A percentile compares a stretch with the other conserved stretches of the same genome.
Evolutionary conservation across 2,888 invertebrate species (phyloP).

Genomic region (Leucophenga maculata): DNA sequence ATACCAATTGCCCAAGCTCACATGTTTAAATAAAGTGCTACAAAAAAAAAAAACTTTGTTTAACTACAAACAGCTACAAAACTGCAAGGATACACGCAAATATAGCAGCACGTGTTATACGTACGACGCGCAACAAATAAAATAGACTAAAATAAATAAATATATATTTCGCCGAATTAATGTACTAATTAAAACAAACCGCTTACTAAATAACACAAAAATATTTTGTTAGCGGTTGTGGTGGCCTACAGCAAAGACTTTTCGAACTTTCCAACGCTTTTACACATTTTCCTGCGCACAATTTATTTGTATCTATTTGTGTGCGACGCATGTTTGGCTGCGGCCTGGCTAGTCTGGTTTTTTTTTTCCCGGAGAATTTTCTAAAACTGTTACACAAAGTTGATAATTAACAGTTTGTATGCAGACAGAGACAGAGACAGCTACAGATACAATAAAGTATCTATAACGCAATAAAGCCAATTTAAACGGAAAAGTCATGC

Average conservation of each 20-base stretch:
- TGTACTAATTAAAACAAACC: conserved; percentile 26
- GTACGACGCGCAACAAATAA: conserved; percentile 2
- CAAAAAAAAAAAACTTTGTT: no score
- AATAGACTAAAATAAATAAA: background rate
- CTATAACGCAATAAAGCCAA: background rate
- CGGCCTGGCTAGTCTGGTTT: background rate
- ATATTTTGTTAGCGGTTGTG: conserved; percentile 25
- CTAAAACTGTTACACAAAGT: background rate
- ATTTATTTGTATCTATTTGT: no score
- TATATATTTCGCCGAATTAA: conserved; percentile 20
- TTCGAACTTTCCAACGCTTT: no score
- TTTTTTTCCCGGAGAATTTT: background rate
- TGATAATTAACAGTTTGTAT: conserved; percentile 14
- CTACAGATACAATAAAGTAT: no score
- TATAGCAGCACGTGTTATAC: background rate
- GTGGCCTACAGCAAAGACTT: background rate
- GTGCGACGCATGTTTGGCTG: no score
- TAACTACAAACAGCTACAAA: background rate
- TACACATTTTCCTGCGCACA: no score
- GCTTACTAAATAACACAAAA: conserved; percentile 28
- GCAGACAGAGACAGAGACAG: background rate
- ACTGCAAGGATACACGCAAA: background rate
- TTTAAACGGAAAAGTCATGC: background rate
- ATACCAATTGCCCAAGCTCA: background rate
- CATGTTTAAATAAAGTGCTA: background rate